Conservation (phyloP, 2,113 vertebrate species). For the Chamaetylas fuelleborni region DNA sequence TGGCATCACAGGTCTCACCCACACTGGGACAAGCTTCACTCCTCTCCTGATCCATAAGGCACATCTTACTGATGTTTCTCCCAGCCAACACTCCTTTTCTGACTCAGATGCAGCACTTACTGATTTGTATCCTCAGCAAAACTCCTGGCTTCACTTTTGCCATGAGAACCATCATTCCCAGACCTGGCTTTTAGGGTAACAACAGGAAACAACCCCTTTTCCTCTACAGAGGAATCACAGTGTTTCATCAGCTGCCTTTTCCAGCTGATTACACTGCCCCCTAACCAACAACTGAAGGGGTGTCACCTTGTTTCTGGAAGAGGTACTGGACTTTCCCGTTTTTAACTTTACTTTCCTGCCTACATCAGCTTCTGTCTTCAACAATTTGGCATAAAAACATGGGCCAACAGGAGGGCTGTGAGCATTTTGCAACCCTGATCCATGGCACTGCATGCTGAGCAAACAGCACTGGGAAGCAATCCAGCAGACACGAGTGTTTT, state of each 20-base stretch:
- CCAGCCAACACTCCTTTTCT: background rate
- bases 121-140: background rate
- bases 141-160: background rate
- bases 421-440: background rate
- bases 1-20: background rate
- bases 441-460: background rate
- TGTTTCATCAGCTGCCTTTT: background rate
- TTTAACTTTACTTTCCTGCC: background rate
- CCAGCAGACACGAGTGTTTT: background rate
- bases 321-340: background rate
- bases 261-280: rapidly evolving
- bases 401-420: background rate
- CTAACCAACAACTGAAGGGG: background rate
- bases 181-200: background rate
- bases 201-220: background rate
- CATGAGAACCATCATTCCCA: background rate
- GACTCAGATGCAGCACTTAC: background rate
- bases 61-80: background rate
- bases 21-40: background rate
- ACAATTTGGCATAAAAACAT: rapidly evolving
- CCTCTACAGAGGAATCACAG: background rate
- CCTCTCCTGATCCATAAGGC: background rate
- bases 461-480: background rate
- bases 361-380: background rate
- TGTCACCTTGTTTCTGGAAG: background rate